phyloP scores from a whole-genome alignment of 2,888 invertebrate species.

The Lepidocyrtoides sp. region DNA sequence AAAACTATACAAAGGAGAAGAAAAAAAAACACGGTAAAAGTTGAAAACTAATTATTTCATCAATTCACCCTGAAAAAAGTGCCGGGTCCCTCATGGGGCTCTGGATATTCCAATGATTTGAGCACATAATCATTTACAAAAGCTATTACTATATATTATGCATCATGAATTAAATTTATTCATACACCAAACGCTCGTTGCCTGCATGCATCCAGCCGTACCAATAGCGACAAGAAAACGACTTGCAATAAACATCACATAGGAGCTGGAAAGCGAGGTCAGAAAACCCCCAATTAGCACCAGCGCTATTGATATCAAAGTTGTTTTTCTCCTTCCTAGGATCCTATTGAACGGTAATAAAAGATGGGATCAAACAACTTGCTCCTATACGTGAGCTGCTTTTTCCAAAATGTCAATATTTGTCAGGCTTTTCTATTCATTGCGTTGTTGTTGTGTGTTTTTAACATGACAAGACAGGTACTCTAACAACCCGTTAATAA shows the following conservation, averaged over 20 bases:
- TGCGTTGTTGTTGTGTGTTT: too few species aligned
- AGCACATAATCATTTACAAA: background rate
- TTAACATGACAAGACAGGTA: too few species aligned
- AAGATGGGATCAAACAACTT: too few species aligned
- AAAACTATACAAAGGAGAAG: conserved; percentile 74
- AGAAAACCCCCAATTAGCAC: conserved; percentile 78
- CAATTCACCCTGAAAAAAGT: too few species aligned
- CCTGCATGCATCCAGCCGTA: conserved; percentile 80
- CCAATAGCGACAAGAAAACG: conserved; percentile 82
- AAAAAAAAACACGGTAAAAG: background rate
- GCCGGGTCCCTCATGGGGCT: too few species aligned
- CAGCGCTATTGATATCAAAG: conserved; percentile 71
- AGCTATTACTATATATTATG: background rate
- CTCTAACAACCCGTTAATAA: too few species aligned
- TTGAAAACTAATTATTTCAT: too few species aligned
- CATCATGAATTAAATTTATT: background rate
- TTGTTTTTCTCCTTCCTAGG: conserved; percentile 80
- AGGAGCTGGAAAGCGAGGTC: conserved; percentile 78
- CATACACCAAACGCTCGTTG: conserved; percentile 80
- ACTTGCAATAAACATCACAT: conserved; percentile 77
- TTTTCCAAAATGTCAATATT: too few species aligned
- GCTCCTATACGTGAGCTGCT: too few species aligned
- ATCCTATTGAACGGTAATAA: conserved; percentile 71
- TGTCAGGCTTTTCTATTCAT: too few species aligned
- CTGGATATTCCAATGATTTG: too few species aligned